Base-by-base conservation (phyloP, 2,888 invertebrate species). In the Tanypteryx hageni region DNA sequence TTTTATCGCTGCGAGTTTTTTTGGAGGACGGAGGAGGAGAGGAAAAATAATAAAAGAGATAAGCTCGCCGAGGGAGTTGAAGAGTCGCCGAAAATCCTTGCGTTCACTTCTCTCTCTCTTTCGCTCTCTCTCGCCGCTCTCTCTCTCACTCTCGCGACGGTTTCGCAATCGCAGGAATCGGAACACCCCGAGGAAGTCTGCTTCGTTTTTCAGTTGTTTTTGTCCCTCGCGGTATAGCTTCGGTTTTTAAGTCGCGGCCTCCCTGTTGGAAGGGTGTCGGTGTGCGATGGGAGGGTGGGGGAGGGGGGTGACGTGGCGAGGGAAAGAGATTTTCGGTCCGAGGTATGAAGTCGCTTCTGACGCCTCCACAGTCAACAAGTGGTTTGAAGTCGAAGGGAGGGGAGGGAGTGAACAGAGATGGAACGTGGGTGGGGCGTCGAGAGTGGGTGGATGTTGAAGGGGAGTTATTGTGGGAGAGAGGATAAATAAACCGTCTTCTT, bases 341-440 rank as follows among this genome's bases (percentile, higher is more conserved):
- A 64, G 61, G 68, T 61, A 61, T 86, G 31, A 86, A 89, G 89
- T 89, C 64, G 61, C 64, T n/a, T 44, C 89, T 31, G 64, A 89
- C 89, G 89, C 89, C 89, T 89, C 89, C 44, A 89, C 89, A 89
- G 64, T 89, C 89, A 89, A 89, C 89, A 89, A 89, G 89, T 89
- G 89, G 89, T 89, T 89, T 89, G 61, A 89, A 61, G 89, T 89
- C 44, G 61, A 59, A 16, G 56, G 56, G 56, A 18, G 61, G 61
- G 59, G 86, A 16, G 64, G 18, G 56, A 31, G 89, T 16, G 0
- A 5, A 44, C 44, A 16, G 44, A 64, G 31, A 31, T 27, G 44
- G 44, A 10, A n/a, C 0, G 59, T 16, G 9, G 10, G 89, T 8
- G 16, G 18, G 89, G 61, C 44, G 89, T 10, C 31, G 82, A 44